These are phyloP conservation scores for Lithodes maja DNA, from an alignment of 2,888 invertebrate species.

Conservation along the genomic window DNA sequence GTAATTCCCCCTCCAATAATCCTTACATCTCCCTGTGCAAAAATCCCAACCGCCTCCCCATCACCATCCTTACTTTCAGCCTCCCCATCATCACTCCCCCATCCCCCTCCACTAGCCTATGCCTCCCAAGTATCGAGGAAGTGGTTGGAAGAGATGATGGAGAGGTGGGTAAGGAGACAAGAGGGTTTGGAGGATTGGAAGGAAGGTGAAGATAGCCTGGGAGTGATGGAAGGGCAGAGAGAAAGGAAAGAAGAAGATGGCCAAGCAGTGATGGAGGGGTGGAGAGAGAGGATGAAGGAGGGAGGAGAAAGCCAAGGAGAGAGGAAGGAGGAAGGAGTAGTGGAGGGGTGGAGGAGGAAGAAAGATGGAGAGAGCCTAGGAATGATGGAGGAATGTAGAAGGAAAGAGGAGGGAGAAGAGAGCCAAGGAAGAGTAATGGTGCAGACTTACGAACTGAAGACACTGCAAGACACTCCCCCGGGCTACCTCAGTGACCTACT, in stretches of 20 bases:
- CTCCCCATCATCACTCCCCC: background rate
- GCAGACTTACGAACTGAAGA: too few species aligned
- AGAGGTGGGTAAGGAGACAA: background rate
- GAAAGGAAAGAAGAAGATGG: too few species aligned
- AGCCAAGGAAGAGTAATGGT: too few species aligned
- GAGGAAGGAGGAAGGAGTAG: too few species aligned
- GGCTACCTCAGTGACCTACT: slow-evolving; percentile 38
- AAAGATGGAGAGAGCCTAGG: background rate
- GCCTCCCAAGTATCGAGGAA: background rate
- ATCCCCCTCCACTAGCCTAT: background rate
- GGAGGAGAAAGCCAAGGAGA: background rate
- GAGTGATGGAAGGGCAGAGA: too few species aligned
- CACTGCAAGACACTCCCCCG: background rate
- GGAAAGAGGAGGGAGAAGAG: background rate
- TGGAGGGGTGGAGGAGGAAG: background rate
- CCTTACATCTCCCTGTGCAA: background rate
- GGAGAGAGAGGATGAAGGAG: background rate
- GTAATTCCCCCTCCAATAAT: too few species aligned
- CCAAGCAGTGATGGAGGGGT: too few species aligned
- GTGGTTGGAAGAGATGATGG: slow-evolving; percentile 5
- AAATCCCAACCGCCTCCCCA: background rate
- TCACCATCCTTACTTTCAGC: background rate
- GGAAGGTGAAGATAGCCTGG: too few species aligned
- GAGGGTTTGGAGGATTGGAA: too few species aligned
- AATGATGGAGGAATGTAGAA: background rate